Base-by-base conservation (phyloP, 2,797 vertebrate species). In the Neosilurus mollespiculum region DNA sequence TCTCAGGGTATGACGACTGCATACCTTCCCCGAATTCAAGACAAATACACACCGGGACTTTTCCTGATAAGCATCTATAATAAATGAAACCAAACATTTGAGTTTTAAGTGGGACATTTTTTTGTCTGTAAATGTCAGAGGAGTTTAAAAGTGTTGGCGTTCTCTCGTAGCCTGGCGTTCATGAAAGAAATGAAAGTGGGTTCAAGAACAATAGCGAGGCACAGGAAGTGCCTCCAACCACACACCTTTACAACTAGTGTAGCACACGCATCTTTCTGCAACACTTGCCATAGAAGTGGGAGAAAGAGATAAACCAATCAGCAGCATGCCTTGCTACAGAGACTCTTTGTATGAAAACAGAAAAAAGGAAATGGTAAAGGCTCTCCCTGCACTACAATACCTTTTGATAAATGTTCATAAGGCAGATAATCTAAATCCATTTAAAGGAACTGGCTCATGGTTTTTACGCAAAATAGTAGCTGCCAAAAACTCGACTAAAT, bases 181-280 rank as follows among this genome's bases (percentile, higher is more conserved):
- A 86, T 85, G 65, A 87, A 80, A 78, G 81, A 82, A 56, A 64
- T 73, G 83, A 88, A 75, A 37, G 84, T 86, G 82, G 58, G 6
- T 9, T 89, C 22, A 87, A 87, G 88, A 91, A 66, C 86, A 89
- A 81, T 80, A 81, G 87, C 18, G 71, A 88, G 69, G 78, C 87
- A 91, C 93, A 95, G 94, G 94, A 95, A 94, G 87, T 78, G 78
- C 86, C 81, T 71, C 49, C 86, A 87, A 94, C 94, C 94, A 90
- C 94, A 94, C 86, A 85, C 80, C 86, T 91, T 85, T 82, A 16
- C 78, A 88, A 84, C 86, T 88, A 81, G 85, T 78, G 9, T 49
- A 69, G 12, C 53, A 65, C 80, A 82, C 71, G 66, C 61, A 88
- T 89, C 90, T 90, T 87, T 86, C 89, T 89, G 90, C 87, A 18